phyloP scores from a whole-genome alignment of 2,888 invertebrate genomes.

The Napeogenes inachia region DNA sequence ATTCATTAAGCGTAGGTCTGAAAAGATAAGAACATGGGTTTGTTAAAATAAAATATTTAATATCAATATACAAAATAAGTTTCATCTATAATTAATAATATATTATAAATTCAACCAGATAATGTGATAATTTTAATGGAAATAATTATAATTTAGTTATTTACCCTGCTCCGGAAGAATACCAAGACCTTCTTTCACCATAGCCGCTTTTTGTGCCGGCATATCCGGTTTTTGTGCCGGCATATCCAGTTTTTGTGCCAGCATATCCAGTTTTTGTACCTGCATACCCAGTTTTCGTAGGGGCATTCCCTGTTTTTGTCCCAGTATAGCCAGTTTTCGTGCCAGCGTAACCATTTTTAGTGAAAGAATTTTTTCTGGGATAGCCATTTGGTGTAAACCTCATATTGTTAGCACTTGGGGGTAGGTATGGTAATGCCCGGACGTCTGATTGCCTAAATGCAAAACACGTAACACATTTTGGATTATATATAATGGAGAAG shows the following conservation, averaged over 20 bases:
- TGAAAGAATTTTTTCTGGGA: conserved; percentile 7
- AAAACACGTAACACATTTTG: conserved; percentile 2
- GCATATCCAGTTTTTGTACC: conserved; percentile 35
- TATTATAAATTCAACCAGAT: background rate
- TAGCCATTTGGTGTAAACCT: conserved; percentile 31
- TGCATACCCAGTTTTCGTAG: conserved; percentile 35
- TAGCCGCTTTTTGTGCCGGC: conserved; percentile 37
- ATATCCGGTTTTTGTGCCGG: conserved; percentile 36
- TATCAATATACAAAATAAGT: too few species aligned
- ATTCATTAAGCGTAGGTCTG: too few species aligned
- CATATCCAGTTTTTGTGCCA: conserved; percentile 31
- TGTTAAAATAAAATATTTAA: background rate
- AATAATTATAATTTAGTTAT: conserved; percentile 30
- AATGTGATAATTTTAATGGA: background rate
- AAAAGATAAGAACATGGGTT: too few species aligned
- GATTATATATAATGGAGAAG: background rate
- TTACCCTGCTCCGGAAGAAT: conserved; percentile 51
- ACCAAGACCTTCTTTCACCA: conserved; percentile 50
- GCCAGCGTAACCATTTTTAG: conserved; percentile 2
- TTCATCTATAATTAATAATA: background rate
- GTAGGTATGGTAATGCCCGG: conserved; percentile 57
- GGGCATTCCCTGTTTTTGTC: conserved; percentile 10
- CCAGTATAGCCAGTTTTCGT: conserved; percentile 1
- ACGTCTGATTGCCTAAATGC: conserved; percentile 61
- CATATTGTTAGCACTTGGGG: conserved; percentile 34